Evolutionary conservation across 2,888 invertebrate species (phyloP), one percentile per base, ranked within the genome.

Genomic region (Bruchidius siliquastri): DNA sequence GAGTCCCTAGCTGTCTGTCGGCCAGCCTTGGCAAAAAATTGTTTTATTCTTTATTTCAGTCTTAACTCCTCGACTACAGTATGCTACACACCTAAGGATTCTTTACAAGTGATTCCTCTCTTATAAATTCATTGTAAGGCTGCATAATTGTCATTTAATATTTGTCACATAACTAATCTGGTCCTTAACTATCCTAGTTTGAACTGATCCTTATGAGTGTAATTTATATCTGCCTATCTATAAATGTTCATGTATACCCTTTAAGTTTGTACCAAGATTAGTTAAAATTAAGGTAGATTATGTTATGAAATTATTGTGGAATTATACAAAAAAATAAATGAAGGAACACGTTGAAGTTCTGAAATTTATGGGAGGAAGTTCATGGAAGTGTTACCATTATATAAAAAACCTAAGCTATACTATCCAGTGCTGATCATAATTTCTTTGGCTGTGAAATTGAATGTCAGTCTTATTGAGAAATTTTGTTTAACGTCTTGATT

Each of bases 201-300:
- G 8, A 49, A 49, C 49, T 8, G 49, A 49, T 49, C 49, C 49
- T 49, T 49, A 49, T 49, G 49, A 75, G 73, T 74, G 74, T 77
- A 71, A 72, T 77, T 72, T 49, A 49, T 49, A 13, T 49, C 13
- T 49, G 18, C 49, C 49, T 49, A 13, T 49, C 49, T 49, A n/a
- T n/a, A 49, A 49, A 49, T 49, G 49, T 49, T 49, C 73, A 74
- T 75, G 75, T 77, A 77, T 79, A 80, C 75, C 75, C 74, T 75
- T 77, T 77, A 78, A 80, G 79, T 80, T 78, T 77, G 78, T 80
- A 78, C 49, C 49, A 49, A 49, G 49, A 49, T 49, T 49, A 49
- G 49, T 3, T 49, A 49, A 49, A 49, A 18, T 49, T 49, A 49
- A 49, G 49, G 49, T 49, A 49, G 49, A 13, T 49, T 49, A 49